Conservation (phyloP, 1,140 invertebrate species). For the Diorhabda elongata region DNA sequence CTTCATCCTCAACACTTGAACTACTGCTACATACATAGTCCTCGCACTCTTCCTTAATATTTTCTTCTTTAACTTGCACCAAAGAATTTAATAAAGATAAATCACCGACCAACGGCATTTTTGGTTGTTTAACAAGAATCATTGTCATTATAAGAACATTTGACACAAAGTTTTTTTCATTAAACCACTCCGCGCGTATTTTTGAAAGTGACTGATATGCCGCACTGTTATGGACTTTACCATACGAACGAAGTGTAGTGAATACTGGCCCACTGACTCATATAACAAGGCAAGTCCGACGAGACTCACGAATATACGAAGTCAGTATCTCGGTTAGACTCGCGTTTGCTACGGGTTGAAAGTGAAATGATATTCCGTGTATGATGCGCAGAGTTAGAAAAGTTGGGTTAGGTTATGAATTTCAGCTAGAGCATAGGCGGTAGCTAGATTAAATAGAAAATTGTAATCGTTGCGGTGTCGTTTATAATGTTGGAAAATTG, state of each 20-base stretch:
- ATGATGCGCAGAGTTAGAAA: conserved; percentile 18
- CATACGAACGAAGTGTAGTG: not conserved
- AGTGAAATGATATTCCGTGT: conserved; percentile 18
- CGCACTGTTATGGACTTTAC: conserved; percentile 10
- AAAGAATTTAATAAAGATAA: conserved; percentile 21
- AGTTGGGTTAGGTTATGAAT: conserved; percentile 22
- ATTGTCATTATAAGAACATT: conserved; percentile 15
- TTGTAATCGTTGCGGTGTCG: not conserved
- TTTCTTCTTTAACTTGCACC: conserved; percentile 3
- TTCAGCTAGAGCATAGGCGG: conserved; percentile 13
- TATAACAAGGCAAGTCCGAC: conserved; percentile 10
- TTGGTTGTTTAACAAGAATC: conserved; percentile 31
- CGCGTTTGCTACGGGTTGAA: conserved; percentile 8
- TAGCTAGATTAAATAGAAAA: conserved; percentile 9
- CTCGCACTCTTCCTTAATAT: conserved; percentile 43
- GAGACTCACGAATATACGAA: not conserved
- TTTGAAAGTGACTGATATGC: not conserved
- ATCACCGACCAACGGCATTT: conserved; percentile 28
- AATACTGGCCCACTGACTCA: conserved; percentile 20
- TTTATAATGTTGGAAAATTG: conserved; percentile 15
- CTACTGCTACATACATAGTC: conserved; percentile 47
- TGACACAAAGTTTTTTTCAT: not conserved
- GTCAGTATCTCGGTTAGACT: conserved; percentile 4
- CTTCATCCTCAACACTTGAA: conserved; percentile 26
- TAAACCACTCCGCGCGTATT: not conserved